Percentiles rank a stretch among this genome's conserved stretches.
Evolutionary conservation across 2,888 invertebrate genomes (phyloP).

Genomic region (Andrena hattorfiana): DNA sequence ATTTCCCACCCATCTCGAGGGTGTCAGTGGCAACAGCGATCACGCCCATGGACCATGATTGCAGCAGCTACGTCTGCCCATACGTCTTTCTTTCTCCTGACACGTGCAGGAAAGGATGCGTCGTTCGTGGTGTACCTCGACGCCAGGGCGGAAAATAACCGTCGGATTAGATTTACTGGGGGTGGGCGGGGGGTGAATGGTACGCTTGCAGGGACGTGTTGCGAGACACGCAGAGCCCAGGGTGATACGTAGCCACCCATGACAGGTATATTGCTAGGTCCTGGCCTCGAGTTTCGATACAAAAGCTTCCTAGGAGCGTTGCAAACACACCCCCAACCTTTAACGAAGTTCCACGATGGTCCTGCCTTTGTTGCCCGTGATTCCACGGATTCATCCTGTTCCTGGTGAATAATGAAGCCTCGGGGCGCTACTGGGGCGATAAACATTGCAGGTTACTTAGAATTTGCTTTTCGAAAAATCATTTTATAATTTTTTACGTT

Average conservation of each 20-base stretch:
- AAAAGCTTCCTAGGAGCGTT: constrained; percentile 20
- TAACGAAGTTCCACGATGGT: constrained; percentile 15
- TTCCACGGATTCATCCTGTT: constrained; percentile 5
- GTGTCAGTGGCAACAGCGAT: background rate
- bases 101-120: constrained; percentile 12
- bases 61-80: background rate
- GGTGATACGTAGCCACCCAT: background rate
- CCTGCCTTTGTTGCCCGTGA: constrained; percentile 32
- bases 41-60: background rate
- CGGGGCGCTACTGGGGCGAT: background rate
- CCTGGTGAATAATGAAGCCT: constrained; percentile 12
- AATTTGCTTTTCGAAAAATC: too few relatives aligned
- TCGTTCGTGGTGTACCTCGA: constrained; percentile 14
- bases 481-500: background rate
- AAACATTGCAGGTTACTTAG: background rate
- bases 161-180: constrained; percentile 42
- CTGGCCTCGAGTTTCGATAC: background rate
- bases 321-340: constrained; percentile 22
- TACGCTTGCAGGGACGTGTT: constrained; percentile 15
- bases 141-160: constrained; percentile 24
- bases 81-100: constrained; percentile 15
- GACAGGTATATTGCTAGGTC: constrained; percentile 9
- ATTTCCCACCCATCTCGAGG: background rate
- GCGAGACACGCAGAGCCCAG: constrained; percentile 13
- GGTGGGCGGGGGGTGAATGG: background rate